Evolutionary conservation across 2,888 invertebrate genomes (phyloP).

Genomic region (Hydroisotoma schaefferi): DNA sequence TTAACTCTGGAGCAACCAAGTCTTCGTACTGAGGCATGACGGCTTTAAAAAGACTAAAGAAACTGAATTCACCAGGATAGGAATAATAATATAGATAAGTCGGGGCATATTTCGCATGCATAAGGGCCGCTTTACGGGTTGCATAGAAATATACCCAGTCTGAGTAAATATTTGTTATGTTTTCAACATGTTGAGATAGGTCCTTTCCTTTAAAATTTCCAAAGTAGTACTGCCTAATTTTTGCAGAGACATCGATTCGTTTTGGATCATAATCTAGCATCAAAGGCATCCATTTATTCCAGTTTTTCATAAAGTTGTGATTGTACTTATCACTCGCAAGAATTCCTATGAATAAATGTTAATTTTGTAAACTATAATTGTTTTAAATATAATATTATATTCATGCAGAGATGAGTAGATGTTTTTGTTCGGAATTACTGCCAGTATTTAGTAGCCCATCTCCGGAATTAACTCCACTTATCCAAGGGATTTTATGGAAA

Average conservation of each 20-base stretch:
- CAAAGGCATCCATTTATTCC: constrained; percentile 23
- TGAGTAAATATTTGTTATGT: constrained; percentile 31
- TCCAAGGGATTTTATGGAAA: constrained; percentile 29
- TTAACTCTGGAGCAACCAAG: constrained; percentile 23
- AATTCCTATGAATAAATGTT: constrained; percentile 13
- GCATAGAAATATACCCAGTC: constrained; percentile 36
- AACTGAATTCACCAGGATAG: constrained; percentile 34
- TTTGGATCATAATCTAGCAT: constrained; percentile 28
- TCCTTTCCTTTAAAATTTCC: constrained; percentile 13
- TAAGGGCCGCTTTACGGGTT: constrained; percentile 23
- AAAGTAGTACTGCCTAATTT: constrained; percentile 35
- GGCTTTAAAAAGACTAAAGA: constrained; percentile 31
- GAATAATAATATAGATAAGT: constrained; percentile 35
- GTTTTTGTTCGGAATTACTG: not conserved
- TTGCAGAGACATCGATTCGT: constrained; percentile 16
- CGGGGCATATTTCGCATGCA: constrained; percentile 31
- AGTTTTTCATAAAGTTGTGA: constrained; percentile 18
- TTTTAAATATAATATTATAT: not conserved
- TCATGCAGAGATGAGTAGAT: not conserved
- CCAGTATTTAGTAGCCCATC: constrained; percentile 31
- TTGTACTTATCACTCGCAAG: constrained; percentile 17
- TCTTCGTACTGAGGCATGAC: constrained; percentile 26
- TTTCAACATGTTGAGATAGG: constrained; percentile 19
- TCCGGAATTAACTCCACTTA: constrained; percentile 34
- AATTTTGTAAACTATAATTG: not conserved